Evolutionary conservation across 2,797 vertebrate species (phyloP).

Genomic region (Pelobates cultripes): DNA sequence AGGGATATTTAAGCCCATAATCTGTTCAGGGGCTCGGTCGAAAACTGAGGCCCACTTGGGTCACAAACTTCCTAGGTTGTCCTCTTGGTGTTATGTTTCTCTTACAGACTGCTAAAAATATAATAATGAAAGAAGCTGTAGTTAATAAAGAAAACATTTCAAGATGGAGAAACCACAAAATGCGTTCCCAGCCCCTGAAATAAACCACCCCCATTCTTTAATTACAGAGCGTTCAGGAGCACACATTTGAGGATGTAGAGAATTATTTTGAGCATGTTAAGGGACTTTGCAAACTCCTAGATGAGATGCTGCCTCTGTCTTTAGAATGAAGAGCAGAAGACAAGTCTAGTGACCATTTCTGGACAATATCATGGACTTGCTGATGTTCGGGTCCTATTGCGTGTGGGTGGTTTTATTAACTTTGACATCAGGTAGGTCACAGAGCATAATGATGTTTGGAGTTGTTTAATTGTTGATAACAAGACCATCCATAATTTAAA

Average conservation of each 20-base stretch:
- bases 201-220: not conserved
- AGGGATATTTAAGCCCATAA: no score
- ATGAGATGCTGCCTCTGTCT: not conserved
- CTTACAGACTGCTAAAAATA: no score
- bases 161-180: not conserved
- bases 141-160: not conserved
- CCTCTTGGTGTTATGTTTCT: no score
- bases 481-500: not conserved
- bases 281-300: not conserved
- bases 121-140: no score
- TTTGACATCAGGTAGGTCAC: not conserved
- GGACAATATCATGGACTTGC: constrained; percentile 16
- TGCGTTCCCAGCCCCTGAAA: constrained; percentile 24
- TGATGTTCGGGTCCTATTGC: not conserved
- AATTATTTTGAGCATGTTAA: not conserved
- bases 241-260: not conserved
- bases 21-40: no score
- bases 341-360: not conserved
- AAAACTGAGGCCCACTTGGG: no score
- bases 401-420: not conserved
- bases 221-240: constrained; percentile 34
- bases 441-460: not conserved
- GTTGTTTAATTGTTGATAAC: not conserved
- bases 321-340: not conserved
- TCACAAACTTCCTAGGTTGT: no score